Evolutionary conservation across 2,113 vertebrate genomes (phyloP), one percentile per base, ranked within the genome.

Genomic region (Clinocottus analis): DNA sequence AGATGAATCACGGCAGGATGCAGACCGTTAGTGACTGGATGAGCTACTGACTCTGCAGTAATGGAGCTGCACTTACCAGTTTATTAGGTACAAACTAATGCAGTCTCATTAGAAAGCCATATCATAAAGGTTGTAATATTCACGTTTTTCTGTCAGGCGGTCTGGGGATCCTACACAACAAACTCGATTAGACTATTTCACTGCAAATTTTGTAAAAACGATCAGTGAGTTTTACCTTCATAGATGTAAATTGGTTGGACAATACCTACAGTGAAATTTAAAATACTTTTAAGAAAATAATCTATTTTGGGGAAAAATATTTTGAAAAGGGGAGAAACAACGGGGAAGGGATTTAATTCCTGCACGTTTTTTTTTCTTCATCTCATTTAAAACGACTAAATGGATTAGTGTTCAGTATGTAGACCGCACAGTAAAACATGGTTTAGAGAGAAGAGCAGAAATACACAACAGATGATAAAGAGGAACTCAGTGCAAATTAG

Each of bases 1-100:
- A 13, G 21, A 76, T 73, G 51, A 82, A 75, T 85, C 79, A 61
- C 13, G 58, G 43, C 72, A 80, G 79, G 73, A 88, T 75, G 58
- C 61, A 80, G 81, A 68, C 60, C 35, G 75, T 71, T 68, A 80
- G 60, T 53, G 72, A 27, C 43, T 58, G 29, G 64, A 29, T 62
- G 41, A 67, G 55, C 31, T 11, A 12, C 10, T 61, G 19, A 13
- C 31, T 61, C 19, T 5, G 10, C 19, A 41, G 10, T 41, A 64
- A 43, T n/a, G 27, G 3, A 31, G 31, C 31, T 59, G 1, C 31
- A 60, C 31, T 33, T 29, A 60, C 17, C 49, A 23, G n/a, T 53
- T 53, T 53, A 23, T 53, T 53, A 12, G 49, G 49, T 23, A 23
- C 49, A 49, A 49, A 21, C 45, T 8, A 47, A 47, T 47, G 45